These are phyloP conservation scores for Hirtodrosophila duncani DNA, from an alignment of 2,888 invertebrate genomes.

Conservation along the genomic window DNA sequence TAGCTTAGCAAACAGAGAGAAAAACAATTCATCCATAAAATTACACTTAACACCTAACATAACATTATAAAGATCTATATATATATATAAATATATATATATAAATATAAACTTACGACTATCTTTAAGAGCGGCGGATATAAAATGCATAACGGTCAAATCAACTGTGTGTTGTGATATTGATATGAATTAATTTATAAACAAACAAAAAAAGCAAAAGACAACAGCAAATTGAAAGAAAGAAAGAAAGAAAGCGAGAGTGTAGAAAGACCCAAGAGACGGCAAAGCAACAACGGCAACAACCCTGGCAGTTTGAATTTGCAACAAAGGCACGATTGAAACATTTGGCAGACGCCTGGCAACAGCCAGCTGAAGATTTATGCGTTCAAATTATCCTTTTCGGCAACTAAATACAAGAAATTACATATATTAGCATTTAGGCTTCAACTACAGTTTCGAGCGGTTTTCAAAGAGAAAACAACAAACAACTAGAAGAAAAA, in stretches of 20 bases:
- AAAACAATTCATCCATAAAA: slow-evolving; percentile 46
- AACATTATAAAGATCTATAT: slow-evolving; percentile 24
- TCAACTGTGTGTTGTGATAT: slow-evolving; percentile 73
- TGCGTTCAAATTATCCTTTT: no score
- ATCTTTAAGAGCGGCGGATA: no score
- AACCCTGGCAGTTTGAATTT: no score
- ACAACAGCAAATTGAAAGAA: no score
- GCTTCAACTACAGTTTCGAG: slow-evolving; percentile 12
- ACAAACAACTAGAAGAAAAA: slow-evolving; percentile 21
- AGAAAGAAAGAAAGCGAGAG: slow-evolving; percentile 9
- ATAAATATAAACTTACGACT: no score
- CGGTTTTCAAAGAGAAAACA: slow-evolving; percentile 8
- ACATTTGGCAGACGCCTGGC: no score
- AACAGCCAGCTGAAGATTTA: no score
- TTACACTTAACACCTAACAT: slow-evolving; percentile 22
- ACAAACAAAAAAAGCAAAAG: slow-evolving; percentile 28
- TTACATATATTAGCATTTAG: slow-evolving; percentile 9
- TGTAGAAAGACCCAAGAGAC: slow-evolving; percentile 4
- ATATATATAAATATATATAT: slow-evolving; percentile 21
- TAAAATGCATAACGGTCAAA: slow-evolving; percentile 50
- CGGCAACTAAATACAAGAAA: no score
- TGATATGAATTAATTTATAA: slow-evolving; percentile 71
- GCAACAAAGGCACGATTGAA: no score
- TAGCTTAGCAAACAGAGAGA: slow-evolving; percentile 47
- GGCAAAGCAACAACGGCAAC: slow-evolving; percentile 3